Base-by-base conservation (phyloP, 2,113 vertebrate genomes). In the Gymnarchus niloticus region DNA sequence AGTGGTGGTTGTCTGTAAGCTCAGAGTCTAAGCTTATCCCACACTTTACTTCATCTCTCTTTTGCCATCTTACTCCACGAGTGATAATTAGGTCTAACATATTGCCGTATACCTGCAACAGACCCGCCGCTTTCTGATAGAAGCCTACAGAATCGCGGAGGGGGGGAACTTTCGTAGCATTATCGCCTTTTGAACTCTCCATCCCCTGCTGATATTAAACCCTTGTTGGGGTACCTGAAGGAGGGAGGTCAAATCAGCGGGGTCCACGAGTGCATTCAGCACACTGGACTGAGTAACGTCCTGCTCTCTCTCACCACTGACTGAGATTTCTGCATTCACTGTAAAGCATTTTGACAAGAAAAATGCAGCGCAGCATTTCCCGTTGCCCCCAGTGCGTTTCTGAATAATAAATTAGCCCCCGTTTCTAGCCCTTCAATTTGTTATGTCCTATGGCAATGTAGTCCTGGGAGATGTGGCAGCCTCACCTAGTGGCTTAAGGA, bases 341-440 rank as follows among this genome's bases (percentile, higher is more conserved):
- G 91, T 84, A 92, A 87, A 85, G 6, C 87, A 80, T 90, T 92
- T 91, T 93, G 92, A 90, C 88, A 94, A 91, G 95, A 95, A 93
- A 95, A 95, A 96, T 94, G 94, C 91, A 95, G 91, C 85, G 91
- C 85, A 88, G 85, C 87, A 85, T 94, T 93, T 90, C 90, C 86
- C 87, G 93, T 94, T 92, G 90, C 91, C 92, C 92, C 89, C 89
- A 95, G 90, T 92, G 91, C 83, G 77, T 93, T 92, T 87, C 92
- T 94, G 93, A 95, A 92, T 95, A 95, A 95, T 94, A 93, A 92
- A 91, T 56, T 89, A 89, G 46, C 88, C 86, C 91, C 76, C 89
- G 91, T 81, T 88, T 90, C 88, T 82, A 77, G 84, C 82, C 87
- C 44, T 87, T 76, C 54, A 41, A 21, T 85, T 85, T 51, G 78